Conservation (phyloP, 2,113 vertebrate genomes). For the Zapornia atra region DNA sequence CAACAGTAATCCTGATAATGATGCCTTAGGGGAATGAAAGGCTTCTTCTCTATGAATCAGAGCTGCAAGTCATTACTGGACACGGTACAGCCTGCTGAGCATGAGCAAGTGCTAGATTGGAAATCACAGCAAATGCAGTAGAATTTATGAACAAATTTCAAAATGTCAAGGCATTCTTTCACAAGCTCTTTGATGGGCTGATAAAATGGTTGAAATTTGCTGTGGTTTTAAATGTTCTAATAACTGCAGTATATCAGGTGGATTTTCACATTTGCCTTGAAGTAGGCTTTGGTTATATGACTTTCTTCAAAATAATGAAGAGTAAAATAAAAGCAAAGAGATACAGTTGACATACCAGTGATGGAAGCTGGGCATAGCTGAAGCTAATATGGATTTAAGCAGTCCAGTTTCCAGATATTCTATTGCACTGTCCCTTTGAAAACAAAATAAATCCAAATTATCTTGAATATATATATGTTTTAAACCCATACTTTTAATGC, state of each 20-base stretch:
- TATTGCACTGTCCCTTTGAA: neutral
- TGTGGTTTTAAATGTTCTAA: neutral
- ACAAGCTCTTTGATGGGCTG: neutral
- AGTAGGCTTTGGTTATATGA: neutral
- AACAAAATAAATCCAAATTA: neutral
- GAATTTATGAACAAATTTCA: neutral
- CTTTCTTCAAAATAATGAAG: neutral
- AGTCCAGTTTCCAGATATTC: neutral
- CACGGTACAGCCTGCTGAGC: neutral
- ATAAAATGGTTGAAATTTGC: slow-evolving; percentile 13
- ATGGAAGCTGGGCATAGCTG: neutral
- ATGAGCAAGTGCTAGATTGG: neutral
- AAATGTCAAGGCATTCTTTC: neutral
- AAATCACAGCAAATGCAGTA: neutral
- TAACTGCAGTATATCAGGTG: neutral
- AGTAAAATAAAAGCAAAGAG: neutral
- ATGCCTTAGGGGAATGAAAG: neutral
- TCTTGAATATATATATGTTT: neutral
- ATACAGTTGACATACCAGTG: neutral
- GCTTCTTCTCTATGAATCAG: neutral
- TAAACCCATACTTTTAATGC: neutral
- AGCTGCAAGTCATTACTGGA: neutral
- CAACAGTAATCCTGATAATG: neutral
- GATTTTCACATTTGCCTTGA: neutral
- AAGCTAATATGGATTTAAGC: neutral